Evolutionary conservation across 2,888 invertebrate species (phyloP).

Genomic region (Diarsia dahlii): DNA sequence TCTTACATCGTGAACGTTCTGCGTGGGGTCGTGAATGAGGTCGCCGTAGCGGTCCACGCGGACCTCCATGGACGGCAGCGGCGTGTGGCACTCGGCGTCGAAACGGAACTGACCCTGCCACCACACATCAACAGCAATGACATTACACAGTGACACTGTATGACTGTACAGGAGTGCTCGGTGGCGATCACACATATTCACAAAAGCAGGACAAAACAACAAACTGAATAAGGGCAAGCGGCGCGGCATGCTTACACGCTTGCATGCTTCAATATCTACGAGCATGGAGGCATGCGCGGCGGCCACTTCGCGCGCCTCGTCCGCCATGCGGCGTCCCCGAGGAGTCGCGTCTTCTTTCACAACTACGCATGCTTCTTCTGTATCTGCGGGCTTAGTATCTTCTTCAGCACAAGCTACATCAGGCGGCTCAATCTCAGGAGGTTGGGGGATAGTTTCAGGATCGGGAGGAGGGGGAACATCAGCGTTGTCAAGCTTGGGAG

Average conservation of each 20-base stretch:
- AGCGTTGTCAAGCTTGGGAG: slow-evolving; percentile 85
- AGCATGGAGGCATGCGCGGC: slow-evolving; percentile 89
- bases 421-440: slow-evolving; percentile 73
- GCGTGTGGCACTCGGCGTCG: slow-evolving; percentile 95
- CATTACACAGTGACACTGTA: slow-evolving; percentile 64
- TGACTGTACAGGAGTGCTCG: slow-evolving; percentile 63
- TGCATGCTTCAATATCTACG: slow-evolving; percentile 92
- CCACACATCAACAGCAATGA: slow-evolving; percentile 78
- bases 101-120: slow-evolving; percentile 97
- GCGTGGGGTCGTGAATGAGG: slow-evolving; percentile 87
- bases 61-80: slow-evolving; percentile 94
- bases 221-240: slow-evolving; percentile 82
- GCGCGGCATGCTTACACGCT: slow-evolving; percentile 93
- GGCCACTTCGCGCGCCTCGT: slow-evolving; percentile 88
- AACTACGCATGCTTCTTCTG: slow-evolving; percentile 86
- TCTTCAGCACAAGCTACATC: slow-evolving; percentile 79
- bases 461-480: slow-evolving; percentile 72
- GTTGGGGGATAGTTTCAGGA: slow-evolving; percentile 72
- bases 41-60: slow-evolving; percentile 91
- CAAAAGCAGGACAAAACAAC: slow-evolving; percentile 69
- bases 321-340: slow-evolving; percentile 85
- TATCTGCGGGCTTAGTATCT: slow-evolving; percentile 77
- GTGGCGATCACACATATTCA: slow-evolving; percentile 45
- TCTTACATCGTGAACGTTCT: slow-evolving; percentile 91
- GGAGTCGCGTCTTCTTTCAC: slow-evolving; percentile 87